These are phyloP conservation scores for Albula glossodonta DNA, from an alignment of 2,113 vertebrate species.

Conservation along the genomic window DNA sequence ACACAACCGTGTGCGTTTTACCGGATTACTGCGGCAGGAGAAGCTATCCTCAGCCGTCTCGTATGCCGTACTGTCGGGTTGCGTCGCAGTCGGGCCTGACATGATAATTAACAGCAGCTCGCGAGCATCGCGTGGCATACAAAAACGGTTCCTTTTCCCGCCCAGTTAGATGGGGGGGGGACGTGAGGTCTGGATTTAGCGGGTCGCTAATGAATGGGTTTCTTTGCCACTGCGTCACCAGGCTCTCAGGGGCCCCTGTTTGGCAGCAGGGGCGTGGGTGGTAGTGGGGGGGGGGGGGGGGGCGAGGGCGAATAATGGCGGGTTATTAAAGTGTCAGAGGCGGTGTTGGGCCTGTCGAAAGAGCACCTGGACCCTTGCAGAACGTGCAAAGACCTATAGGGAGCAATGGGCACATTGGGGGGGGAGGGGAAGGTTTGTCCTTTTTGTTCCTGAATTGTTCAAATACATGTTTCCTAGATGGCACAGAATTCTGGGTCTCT, in stretches of 20 bases:
- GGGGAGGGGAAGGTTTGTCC: not conserved
- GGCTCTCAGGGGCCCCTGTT: conserved; percentile 20
- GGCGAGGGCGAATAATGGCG: conserved; percentile 23
- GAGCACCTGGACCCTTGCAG: conserved; percentile 21
- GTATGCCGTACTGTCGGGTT: not conserved
- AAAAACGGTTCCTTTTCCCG: not conserved
- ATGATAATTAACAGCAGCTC: not conserved
- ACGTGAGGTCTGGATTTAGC: not conserved
- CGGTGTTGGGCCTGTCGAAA: conserved; percentile 27
- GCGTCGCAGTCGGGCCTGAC: not conserved
- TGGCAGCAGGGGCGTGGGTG: not conserved
- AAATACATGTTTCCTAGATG: not conserved
- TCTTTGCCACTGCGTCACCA: conserved; percentile 4
- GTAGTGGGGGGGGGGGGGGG: not conserved
- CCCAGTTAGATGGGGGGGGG: not conserved
- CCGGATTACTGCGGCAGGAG: not conserved
- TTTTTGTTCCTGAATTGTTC: not conserved
- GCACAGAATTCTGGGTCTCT: not conserved
- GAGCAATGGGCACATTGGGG: not conserved
- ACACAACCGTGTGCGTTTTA: not conserved
- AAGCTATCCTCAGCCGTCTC: not conserved
- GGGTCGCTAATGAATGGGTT: conserved; percentile 42
- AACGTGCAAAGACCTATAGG: not conserved
- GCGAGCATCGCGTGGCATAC: not conserved
- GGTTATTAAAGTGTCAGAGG: conserved; percentile 53